These are phyloP conservation scores for Streblospio benedicti DNA, from an alignment of 1,140 invertebrate genomes.

Conservation along the genomic window DNA sequence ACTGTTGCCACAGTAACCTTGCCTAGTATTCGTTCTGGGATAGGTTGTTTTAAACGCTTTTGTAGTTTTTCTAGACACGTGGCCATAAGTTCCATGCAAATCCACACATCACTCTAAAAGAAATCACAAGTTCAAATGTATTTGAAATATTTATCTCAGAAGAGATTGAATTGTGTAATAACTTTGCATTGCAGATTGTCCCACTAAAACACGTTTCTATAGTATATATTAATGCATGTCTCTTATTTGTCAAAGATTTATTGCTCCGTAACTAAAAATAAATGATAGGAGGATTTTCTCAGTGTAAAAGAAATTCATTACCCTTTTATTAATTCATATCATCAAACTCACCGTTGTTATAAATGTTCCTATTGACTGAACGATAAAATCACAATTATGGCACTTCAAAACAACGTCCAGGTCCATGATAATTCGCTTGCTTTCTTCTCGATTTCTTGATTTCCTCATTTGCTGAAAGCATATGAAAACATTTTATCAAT, in stretches of 20 bases:
- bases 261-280: too few species aligned
- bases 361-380: slow-evolving; percentile 92
- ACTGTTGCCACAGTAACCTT: slow-evolving; percentile 94
- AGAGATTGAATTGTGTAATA: too few species aligned
- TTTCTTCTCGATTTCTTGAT: slow-evolving; percentile 91
- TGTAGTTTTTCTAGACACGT: slow-evolving; percentile 95
- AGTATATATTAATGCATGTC: too few species aligned
- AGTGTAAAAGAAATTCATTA: too few species aligned
- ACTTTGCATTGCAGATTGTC: too few species aligned
- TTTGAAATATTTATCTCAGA: background rate
- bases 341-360: slow-evolving; percentile 68
- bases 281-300: too few species aligned
- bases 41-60: slow-evolving; percentile 72
- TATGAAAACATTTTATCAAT: slow-evolving; percentile 8
- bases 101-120: slow-evolving; percentile 83
- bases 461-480: slow-evolving; percentile 84
- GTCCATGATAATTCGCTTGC: slow-evolving; percentile 97
- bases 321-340: too few species aligned
- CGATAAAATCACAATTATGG: slow-evolving; percentile 93
- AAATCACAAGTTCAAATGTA: background rate
- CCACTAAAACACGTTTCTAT: too few species aligned
- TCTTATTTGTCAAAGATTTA: too few species aligned
- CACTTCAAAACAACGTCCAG: slow-evolving; percentile 93
- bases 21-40: slow-evolving; percentile 90
- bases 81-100: slow-evolving; percentile 98